Conservation (phyloP, 1,140 invertebrate genomes). For the Drosophila virilis region DNA sequence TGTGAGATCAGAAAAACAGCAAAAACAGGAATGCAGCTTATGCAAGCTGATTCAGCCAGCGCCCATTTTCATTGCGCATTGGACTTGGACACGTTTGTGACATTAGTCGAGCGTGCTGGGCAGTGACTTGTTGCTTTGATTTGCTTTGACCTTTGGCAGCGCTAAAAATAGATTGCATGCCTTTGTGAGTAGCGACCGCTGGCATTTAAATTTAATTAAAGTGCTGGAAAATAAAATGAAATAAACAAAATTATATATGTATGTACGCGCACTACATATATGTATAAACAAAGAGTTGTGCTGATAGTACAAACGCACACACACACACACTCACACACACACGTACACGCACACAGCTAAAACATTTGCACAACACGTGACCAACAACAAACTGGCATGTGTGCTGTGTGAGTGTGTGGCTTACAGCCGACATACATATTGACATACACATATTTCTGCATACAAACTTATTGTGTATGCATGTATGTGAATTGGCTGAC, state of each 20-base stretch:
- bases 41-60: constrained; percentile 25
- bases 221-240: constrained; percentile 59
- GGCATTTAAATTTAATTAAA: constrained; percentile 70
- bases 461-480: constrained; percentile 6
- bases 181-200: constrained; percentile 27
- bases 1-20: constrained; percentile 46
- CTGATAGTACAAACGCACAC: constrained; percentile 37
- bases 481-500: constrained; percentile 59
- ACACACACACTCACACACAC: constrained; percentile 9
- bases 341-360: constrained; percentile 31
- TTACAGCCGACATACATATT: constrained; percentile 6
- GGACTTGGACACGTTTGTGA: constrained; percentile 60
- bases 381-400: constrained; percentile 71
- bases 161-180: constrained; percentile 62
- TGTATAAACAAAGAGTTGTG: constrained; percentile 51
- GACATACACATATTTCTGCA: constrained; percentile 2
- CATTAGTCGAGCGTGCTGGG: constrained; percentile 46
- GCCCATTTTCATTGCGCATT: constrained; percentile 39
- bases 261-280: neutral
- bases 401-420: constrained; percentile 11
- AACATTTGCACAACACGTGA: constrained; percentile 78
- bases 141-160: constrained; percentile 61
- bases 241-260: constrained; percentile 9
- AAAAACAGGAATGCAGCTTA: constrained; percentile 49
- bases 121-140: constrained; percentile 45